Base-by-base conservation (phyloP, 2,888 invertebrate species). In the Oxytorus armatus region DNA sequence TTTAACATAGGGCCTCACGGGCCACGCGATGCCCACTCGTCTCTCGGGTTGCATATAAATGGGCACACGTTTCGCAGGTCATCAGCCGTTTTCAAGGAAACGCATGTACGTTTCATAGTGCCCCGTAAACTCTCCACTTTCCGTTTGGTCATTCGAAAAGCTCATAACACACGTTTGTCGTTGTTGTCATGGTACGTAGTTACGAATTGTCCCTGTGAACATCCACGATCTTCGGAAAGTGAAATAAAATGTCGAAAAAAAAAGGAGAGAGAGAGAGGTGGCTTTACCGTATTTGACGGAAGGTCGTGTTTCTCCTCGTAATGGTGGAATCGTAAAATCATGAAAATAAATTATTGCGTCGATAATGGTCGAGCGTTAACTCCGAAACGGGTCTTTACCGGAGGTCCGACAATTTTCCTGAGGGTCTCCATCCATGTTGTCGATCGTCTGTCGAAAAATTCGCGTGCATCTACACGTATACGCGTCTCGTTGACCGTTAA, bases 311-410 rank as follows among this genome's bases (percentile, higher is more conserved):
- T 44, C 47, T 65, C 51, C 70, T 83, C 77, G 82, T 85, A 86
- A 88, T 85, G 78, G 77, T 73, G 10, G 39, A 36, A 78, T 79
- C 84, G 68, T 85, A 86, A 89, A 89, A 85, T 89, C 86, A 88
- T 88, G 84, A 88, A 88, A 88, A 90, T 88, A 89, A 89, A 90
- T 87, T 88, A 89, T 88, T 83, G 85, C 84, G 70, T 86, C 86
- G 86, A 89, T 89, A 85, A 89, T 89, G 87, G 86, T 36, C 61
- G 81, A 77, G 82, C 83, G 85, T 85, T 85, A 83, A 87, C 84
- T 87, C 63, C 51, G 68, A 63, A 79, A 72, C 72, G 59, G 76
- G 83, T 74, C 53, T 61, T 51, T 59, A 65, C 57, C 57, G 66
- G 69, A n/a, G 65, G 69, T 47, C 61, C 25, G 11, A 59, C 57